Base-by-base conservation (phyloP, 2,797 vertebrate genomes). In the Lithobates pipiens region DNA sequence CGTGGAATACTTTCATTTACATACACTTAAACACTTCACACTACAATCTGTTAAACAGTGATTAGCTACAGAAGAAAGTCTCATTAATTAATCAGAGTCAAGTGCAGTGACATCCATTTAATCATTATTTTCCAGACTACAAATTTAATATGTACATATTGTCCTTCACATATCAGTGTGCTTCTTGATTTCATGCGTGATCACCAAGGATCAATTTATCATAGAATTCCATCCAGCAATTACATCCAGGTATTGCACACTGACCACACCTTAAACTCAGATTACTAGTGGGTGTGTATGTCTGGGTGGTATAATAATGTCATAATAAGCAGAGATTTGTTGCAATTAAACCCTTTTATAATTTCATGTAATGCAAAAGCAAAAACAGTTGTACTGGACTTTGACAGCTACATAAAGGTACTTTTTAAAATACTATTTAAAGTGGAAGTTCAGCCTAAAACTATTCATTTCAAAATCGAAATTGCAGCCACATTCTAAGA, bases 1-100 rank as follows among this genome's bases (percentile, higher is more conserved):
- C 94, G 95, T 96, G 93, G 94, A 94, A 36, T 94, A 93, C 91
- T 90, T 93, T 93, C 91, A 89, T 88, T 90, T 93, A 92, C 50
- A 90, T 77, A 90, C 73, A 77, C 32, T 88, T 88, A 87, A 72
- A 90, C 86, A 88, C 81, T 75, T 10, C 86, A 88, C 83, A 87
- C 83, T 81, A 90, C 79, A 86, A 0, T 68, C 77, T 0, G 25
- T 89, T 91, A 90, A 71, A 67, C 32, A 67, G n/a, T 44, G 23
- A 80, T 74, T 80, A 85, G 76, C 71, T 75, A 80, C 44, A 69
- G 39, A 67, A 80, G n/a, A 5, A 80, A 32, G 70, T 69, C 57
- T 80, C 34, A 42, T 71, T 77, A 72, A 70, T 82, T 77, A 72
- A 70, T 82, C 25, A 75, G 39, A 46, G 77, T 79, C 46, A 73